These are phyloP conservation scores for Patella caerulea DNA, from an alignment of 2,888 invertebrate species.

Conservation along the genomic window DNA sequence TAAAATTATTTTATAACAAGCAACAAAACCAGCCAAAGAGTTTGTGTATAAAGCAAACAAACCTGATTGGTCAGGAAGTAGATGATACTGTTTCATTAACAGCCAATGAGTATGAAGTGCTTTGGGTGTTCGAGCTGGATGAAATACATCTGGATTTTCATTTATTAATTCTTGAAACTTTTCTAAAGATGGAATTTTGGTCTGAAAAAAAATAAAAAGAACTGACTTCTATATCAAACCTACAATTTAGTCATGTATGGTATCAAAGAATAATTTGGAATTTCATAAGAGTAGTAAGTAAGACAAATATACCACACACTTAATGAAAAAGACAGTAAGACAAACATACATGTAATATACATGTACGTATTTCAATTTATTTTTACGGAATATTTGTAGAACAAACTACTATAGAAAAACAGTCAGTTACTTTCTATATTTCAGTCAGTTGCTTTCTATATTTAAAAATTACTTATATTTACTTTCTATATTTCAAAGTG, in stretches of 20 bases:
- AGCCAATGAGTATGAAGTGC: constrained; percentile 91
- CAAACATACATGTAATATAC: background rate
- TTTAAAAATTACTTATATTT: too few species aligned
- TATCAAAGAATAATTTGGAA: background rate
- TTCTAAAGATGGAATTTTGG: constrained; percentile 75
- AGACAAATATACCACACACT: background rate
- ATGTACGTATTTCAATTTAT: too few species aligned
- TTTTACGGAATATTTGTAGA: too few species aligned
- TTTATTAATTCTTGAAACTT: constrained; percentile 88
- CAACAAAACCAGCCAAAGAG: background rate
- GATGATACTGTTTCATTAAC: constrained; percentile 89
- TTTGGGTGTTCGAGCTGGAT: constrained; percentile 88
- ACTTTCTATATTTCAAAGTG: too few species aligned
- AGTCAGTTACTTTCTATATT: too few species aligned
- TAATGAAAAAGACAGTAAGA: background rate
- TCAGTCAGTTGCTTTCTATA: too few species aligned
- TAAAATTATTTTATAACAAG: too few species aligned
- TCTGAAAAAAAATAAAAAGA: constrained; percentile 25
- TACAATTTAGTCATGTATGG: background rate
- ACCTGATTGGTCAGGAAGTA: constrained; percentile 91
- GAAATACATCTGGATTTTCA: constrained; percentile 88
- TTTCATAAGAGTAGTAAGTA: background rate
- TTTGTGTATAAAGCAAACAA: background rate
- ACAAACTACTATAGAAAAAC: too few species aligned
- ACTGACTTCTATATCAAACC: too few species aligned